Base-by-base conservation (phyloP, 1,140 invertebrate species). In the Cotesia vestalis region DNA sequence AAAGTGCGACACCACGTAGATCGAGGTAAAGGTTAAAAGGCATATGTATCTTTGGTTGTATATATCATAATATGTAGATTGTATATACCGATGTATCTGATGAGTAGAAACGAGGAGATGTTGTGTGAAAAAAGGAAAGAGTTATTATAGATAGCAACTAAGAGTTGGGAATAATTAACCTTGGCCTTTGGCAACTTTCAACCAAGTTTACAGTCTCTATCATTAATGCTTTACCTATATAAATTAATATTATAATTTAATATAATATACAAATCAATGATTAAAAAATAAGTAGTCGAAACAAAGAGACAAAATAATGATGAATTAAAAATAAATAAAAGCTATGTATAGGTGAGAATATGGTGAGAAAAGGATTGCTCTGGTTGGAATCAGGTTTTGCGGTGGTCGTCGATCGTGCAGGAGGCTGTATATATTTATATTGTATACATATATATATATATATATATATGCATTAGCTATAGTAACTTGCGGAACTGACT, bases 401-500 rank as follows among this genome's bases (percentile, higher is more conserved):
- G 77, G 77, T 73, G 74, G 73, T 59, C 69, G 68, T 73, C 78
- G 74, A 77, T 76, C 77, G 73, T 76, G 71, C 57, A 76, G 71
- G 67, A 71, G 76, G 73, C 73, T 67, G 72, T 51, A 12, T 64
- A 38, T 40, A 5, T 38, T 4, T 62, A 35, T 52, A 27, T 62
- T 57, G 12, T 61, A 40, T 73, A 27, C 27, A 27, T 27, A 27
- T 27, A 27, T 27, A 27, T 27, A 27, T 27, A 27, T 27, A 27
- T 27, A 27, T 27, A 27, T 27, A 27, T 27, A 27, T 27, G 27
- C 27, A 27, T 46, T 8, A 9, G 40, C 40, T 46, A 73, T 70
- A 73, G 52, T 36, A 59, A 73, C 79, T 84, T 84, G 83, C 85
- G 85, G 85, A 86, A 86, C 85, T 84, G 81, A 82, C 81, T 81